Evolutionary conservation across 2,113 vertebrate species (phyloP), one percentile per base, ranked within the genome.

Genomic region (Gobiocypris rarus): DNA sequence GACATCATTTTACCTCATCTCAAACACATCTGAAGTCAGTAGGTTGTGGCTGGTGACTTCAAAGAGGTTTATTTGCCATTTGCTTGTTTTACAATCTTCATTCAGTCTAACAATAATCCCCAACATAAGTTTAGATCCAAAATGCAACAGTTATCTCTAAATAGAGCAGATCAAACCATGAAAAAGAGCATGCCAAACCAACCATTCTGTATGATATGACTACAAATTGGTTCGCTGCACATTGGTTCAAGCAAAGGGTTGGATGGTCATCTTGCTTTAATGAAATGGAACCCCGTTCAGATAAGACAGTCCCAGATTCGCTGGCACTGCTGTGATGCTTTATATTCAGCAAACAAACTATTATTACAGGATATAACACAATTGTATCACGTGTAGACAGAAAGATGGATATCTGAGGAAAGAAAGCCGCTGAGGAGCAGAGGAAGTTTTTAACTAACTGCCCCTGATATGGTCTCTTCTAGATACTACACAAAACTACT

Each of bases 401-500:
- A 58, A 41, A 63, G 14, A 63, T 10, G 7, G 13, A 76, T 58
- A 38, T 76, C 75, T 74, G 5, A 19, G 65, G 1, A 50, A 26
- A 31, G n/a, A 31, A 31, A 31, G 13, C 70, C 10, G 9, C 50
- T 34, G 15, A 76, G 26, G 8, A 24, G 54, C 19, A 77, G 34
- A 78, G 13, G 75, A 61, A 26, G 7, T 45, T 45, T 41, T 26
- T 61, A 61, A 61, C 38, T 17, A 77, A 59, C 22, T 19, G 56
- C 8, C 28, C n/a, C 7, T 63, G 11, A 79, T 79, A n/a, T 61
- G 24, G 50, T 56, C 52, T 41, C 17, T 54, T 19, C 52, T 58
- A 58, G 28, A 58, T 52, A 75, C 17, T 26, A 75, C 73, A 75
- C 52, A 77, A 14, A n/a, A 56, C 52, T 52, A n/a, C n/a, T 50